Base-by-base conservation (phyloP, 2,888 invertebrate genomes). In the Norana najaformis region DNA sequence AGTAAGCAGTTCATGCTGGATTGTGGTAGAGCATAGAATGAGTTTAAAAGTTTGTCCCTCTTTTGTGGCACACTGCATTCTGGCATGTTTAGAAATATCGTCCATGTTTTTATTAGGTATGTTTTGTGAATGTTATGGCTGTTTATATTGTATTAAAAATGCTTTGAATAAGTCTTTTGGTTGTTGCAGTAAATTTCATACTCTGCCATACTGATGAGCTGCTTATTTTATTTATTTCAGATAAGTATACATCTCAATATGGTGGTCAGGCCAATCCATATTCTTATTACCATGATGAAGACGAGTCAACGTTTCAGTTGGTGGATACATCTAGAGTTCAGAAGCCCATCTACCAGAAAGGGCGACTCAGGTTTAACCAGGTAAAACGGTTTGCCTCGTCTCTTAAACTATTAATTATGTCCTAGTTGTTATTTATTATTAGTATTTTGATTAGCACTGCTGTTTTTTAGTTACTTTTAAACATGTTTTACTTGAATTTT, bases 251-350 rank as follows among this genome's bases (percentile, higher is more conserved):
- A 35, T 94, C 95, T 30, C 94, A 95, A 41, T 95, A 94, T 93
- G 93, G 93, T 83, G 94, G 93, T 47, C 94, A 94, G 88, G 98
- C 98, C 88, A 98, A 97, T 94, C 99, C 99, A 93, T 99, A 99
- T 95, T 98, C 99, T 0, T 99, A 99, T 95, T 98, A 97, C 94
- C 99, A 99, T 93, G 99, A 99, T 93, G 99, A 99, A 95, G 99
- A 99, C 94, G 99, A 99, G 95, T 97, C 97, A 92, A 97, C 98
- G 89, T 99, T 99, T 96, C 99, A 99, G 95, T 96, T 99, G 95
- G 99, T 99, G 93, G 99, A 99, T 94, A 98, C 98, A 0, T 97
- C 98, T 0, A 92, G 93, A 89, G 93, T 94, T 11, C 94, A 94
- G 93, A 94, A 94, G 91, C 94, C 94, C 0, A 92, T 97, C 30